Percentiles rank a stretch among this genome's conserved stretches.
phyloP scores from a whole-genome alignment of 2,797 vertebrate genomes.

The Morelia viridis region DNA sequence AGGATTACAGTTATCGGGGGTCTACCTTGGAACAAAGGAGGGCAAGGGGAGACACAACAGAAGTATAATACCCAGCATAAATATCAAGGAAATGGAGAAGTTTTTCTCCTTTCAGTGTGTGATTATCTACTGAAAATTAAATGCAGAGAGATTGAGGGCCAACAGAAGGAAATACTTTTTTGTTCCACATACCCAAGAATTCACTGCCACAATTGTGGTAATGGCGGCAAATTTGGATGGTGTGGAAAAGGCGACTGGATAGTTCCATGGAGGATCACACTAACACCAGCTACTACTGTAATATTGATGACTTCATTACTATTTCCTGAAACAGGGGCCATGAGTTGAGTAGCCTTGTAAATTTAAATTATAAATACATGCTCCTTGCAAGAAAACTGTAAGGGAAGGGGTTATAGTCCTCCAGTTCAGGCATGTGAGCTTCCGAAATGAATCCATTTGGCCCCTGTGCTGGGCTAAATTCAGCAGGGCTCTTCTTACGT shows the following conservation, averaged over 20 bases:
- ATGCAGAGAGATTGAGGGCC: background rate
- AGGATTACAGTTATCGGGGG: background rate
- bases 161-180: background rate
- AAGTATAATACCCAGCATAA: background rate
- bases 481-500: background rate
- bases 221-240: background rate
- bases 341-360: background rate
- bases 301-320: background rate
- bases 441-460: background rate
- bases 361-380: background rate
- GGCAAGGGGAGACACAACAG: background rate
- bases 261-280: background rate
- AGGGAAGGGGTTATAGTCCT: background rate
- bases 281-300: background rate
- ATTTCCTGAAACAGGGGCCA: background rate
- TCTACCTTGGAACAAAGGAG: background rate
- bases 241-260: background rate
- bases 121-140: background rate
- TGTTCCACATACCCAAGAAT: background rate
- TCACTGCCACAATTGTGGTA: background rate
- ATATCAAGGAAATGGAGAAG: background rate
- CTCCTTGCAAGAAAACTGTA: background rate
- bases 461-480: background rate
- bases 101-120: background rate
- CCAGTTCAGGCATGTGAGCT: background rate